Evolutionary conservation across 2,113 vertebrate genomes (phyloP), one percentile per base, ranked within the genome.

Genomic region (Catagonus wagneri): DNA sequence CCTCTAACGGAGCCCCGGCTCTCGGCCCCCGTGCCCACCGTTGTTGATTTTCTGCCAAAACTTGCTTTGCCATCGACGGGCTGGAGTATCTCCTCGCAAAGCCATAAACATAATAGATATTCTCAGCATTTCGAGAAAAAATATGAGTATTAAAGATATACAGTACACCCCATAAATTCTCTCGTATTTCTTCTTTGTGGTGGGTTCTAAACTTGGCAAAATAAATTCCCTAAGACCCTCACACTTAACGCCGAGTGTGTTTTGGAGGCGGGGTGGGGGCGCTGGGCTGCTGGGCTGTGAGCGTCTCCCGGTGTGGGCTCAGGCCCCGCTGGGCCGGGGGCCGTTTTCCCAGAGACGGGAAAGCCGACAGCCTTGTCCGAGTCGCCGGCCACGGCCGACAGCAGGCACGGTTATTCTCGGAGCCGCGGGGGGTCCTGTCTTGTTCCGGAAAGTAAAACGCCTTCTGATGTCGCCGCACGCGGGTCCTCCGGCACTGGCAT

Each of bases 191-290:
- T 97, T 97, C 96, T 98, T 97, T 96, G 97, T 89, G 93, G 94
- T 86, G 56, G 93, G 89, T 54, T 93, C 97, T 97, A 89, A 96
- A 96, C 97, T 97, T 97, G 97, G 96, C 97, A 97, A 97, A 97
- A 95, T 97, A 97, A 98, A 97, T 97, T 97, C 96, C 97, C 95
- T 76, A 58, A 89, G 96, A 94, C 94, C 96, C 96, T 95, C 83
- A 94, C 81, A 83, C 95, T 93, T 93, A 96, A 76, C 4, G 27
- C 95, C 14, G 76, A 92, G 87, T 69, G 88, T 81, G 83, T 96
- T 90, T 88, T 66, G 81, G 90, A 60, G 97, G 76, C 32, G 32
- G 90, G 15, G 50, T 65, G 83, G 89, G 63, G 97, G 76, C 23
- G 17, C 87, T 0, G n/a, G 50, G 76, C 39, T 3, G 12, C 12